Percentiles rank a stretch among this genome's conserved stretches.
These are phyloP conservation scores for Pentalonia nigronervosa DNA, from an alignment of 1,140 invertebrate species.

Conservation along the genomic window DNA sequence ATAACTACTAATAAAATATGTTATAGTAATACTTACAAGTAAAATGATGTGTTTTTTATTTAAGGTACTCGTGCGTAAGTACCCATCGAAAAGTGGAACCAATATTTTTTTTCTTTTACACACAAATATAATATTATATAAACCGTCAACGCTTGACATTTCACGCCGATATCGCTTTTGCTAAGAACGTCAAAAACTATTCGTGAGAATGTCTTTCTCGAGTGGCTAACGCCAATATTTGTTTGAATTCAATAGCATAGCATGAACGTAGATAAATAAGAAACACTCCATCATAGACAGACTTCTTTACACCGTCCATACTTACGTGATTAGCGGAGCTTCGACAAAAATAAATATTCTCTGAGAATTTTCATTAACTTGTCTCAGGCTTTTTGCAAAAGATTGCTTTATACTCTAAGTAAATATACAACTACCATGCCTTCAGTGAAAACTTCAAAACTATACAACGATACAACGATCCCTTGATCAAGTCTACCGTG, in stretches of 20 bases:
- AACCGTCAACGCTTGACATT: neutral
- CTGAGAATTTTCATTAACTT: neutral
- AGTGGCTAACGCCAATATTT: neutral
- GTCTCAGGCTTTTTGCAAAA: neutral
- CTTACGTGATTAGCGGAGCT: neutral
- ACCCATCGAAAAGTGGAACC: neutral
- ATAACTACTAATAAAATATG: neutral
- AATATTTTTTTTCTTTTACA: neutral
- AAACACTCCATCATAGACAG: neutral
- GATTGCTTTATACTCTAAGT: neutral
- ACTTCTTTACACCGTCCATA: neutral
- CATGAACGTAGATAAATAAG: neutral
- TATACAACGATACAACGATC: neutral
- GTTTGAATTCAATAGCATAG: slow-evolving; percentile 1
- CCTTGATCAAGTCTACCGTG: neutral
- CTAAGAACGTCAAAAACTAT: neutral
- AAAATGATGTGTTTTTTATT: neutral
- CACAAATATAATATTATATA: neutral
- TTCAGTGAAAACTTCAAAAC: neutral
- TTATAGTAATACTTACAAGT: neutral
- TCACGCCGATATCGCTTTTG: neutral
- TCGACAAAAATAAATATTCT: neutral
- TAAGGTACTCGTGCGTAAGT: neutral
- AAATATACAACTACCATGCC: neutral
- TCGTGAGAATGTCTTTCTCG: neutral